These are phyloP conservation scores for Chinchilla lanigera DNA, from an alignment of 2,113 vertebrate genomes.

Conservation along the genomic window DNA sequence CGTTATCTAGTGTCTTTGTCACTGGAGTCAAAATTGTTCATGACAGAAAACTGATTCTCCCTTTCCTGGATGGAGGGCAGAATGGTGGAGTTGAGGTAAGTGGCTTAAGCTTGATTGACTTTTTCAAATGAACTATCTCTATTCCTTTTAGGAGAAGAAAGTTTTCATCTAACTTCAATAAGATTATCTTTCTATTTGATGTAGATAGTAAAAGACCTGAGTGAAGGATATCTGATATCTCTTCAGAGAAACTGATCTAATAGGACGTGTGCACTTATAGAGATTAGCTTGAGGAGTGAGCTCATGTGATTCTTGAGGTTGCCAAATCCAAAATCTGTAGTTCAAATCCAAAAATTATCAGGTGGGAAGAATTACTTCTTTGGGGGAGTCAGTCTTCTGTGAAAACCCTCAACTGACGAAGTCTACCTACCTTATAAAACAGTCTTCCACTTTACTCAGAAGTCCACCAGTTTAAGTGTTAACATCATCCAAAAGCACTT, in stretches of 20 bases:
- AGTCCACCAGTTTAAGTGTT: slow-evolving; percentile 9
- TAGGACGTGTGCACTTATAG: background rate
- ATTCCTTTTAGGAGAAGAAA: background rate
- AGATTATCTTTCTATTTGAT: background rate
- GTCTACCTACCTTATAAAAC: background rate
- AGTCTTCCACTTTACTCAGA: background rate
- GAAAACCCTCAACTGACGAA: background rate
- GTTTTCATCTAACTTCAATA: background rate
- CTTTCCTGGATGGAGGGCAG: background rate
- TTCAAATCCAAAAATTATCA: background rate
- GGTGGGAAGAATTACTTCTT: background rate
- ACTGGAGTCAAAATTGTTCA: slow-evolving; percentile 16
- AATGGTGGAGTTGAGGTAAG: background rate
- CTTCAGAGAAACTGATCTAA: background rate
- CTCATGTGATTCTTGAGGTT: background rate
- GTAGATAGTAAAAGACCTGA: background rate
- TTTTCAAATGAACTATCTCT: background rate
- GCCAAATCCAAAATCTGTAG: background rate
- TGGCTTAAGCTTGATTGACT: background rate
- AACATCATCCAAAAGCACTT: background rate
- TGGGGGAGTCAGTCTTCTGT: background rate
- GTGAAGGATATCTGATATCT: background rate
- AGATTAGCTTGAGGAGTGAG: background rate
- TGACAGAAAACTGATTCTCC: background rate
- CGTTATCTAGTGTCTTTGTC: background rate